Percentiles rank a stretch among this genome's conserved stretches.
Conservation (phyloP, 2,888 invertebrate species). For the Laspeyria flexula region DNA sequence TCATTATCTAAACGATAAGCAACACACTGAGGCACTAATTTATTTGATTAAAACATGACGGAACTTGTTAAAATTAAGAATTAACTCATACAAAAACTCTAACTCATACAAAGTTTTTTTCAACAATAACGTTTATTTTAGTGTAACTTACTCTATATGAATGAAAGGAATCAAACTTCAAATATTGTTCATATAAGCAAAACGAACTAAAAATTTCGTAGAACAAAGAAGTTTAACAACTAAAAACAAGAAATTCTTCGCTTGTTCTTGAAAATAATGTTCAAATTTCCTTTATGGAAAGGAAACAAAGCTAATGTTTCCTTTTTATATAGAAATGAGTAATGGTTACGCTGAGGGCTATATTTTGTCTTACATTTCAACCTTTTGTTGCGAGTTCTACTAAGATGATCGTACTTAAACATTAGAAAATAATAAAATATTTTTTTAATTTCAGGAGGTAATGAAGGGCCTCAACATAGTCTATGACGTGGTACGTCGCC, state of each 20-base stretch:
- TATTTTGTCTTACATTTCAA: conserved; percentile 51
- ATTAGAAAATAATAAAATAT: conserved; percentile 13
- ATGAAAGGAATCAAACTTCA: not conserved
- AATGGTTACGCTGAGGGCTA: conserved; percentile 58
- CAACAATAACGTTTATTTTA: too few relatives aligned
- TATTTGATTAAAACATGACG: too few relatives aligned
- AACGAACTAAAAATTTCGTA: not conserved
- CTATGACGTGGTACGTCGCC: conserved; percentile 92
- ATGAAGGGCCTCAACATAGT: conserved; percentile 94
- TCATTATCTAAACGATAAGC: too few relatives aligned
- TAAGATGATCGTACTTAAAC: conserved; percentile 38
- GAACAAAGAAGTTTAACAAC: not conserved
- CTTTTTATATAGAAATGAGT: conserved; percentile 56
- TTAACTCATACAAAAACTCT: too few relatives aligned
- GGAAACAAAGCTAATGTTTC: conserved; percentile 55
- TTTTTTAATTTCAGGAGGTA: conserved; percentile 87
- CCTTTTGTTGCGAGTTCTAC: conserved; percentile 37
- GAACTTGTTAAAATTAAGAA: too few relatives aligned
- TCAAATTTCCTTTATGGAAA: conserved; percentile 46
- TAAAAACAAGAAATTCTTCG: conserved; percentile 17
- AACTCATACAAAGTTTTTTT: too few relatives aligned
- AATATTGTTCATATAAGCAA: not conserved
- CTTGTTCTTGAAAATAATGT: conserved; percentile 45
- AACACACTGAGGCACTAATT: too few relatives aligned
- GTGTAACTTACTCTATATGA: too few relatives aligned